phyloP scores from a whole-genome alignment of 2,113 vertebrate species.

The Psammodynastes pulverulentus region DNA sequence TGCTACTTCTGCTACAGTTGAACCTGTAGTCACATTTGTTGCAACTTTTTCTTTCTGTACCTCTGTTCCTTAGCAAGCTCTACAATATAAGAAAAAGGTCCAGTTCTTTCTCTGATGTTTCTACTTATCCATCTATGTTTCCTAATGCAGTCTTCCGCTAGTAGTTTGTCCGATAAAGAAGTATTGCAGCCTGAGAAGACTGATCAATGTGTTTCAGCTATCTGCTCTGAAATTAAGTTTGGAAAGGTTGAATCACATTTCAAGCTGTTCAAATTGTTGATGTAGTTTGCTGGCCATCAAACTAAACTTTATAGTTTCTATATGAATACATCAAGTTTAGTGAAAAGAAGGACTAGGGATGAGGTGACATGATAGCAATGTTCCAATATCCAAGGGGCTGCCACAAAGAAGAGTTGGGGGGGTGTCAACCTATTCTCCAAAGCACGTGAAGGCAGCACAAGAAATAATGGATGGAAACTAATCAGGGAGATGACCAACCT shows the following conservation, averaged over 20 bases:
- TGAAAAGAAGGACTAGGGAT: background rate
- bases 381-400: background rate
- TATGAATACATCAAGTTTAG: background rate
- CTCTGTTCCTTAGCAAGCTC: background rate
- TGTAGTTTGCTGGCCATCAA: background rate
- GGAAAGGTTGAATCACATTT: background rate
- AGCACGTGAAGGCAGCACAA: background rate
- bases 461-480: background rate
- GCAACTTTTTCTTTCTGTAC: background rate
- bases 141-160: background rate
- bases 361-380: background rate
- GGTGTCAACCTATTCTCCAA: background rate
- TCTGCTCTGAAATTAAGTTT: background rate
- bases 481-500: background rate
- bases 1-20: background rate
- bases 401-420: background rate
- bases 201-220: background rate
- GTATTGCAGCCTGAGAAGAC: background rate
- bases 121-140: background rate
- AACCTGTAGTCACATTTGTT: background rate
- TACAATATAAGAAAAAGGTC: background rate
- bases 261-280: background rate
- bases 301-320: background rate
- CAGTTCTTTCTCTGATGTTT: background rate
- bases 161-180: background rate